Evolutionary conservation across 2,888 invertebrate genomes (phyloP), one percentile per base, ranked within the genome.

Genomic region (Drosophila yooni): DNA sequence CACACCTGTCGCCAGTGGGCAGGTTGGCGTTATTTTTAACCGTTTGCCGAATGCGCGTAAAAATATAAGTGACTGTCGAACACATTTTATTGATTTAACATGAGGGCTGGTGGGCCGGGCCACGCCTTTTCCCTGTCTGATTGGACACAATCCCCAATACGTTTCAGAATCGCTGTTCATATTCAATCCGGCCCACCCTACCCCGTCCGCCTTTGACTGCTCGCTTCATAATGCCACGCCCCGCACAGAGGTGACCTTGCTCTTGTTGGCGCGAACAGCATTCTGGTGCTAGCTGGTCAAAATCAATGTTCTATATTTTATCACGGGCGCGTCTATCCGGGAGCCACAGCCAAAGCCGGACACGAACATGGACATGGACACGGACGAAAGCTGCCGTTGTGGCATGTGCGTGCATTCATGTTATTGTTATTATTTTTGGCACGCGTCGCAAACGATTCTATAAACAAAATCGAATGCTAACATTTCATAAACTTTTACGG

Each of bases 341-440:
- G 29, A 11, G 38, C 51, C 51, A 15, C 33, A 68, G 64, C 29
- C 52, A 53, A 56, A 65, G 50, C 48, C 40, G 60, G 66, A 54
- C 29, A 25, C 31, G 59, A 31, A 29, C n/a, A 27, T 0, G 53
- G 18, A 18, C 54, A 5, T n/a, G 38, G 13, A 54, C 54, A 54
- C 54, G 46, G 46, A 46, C 46, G 29, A 51, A 11, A 33, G 38
- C 25, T 8, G 25, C 33, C 27, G 29, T 33, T 51, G 18, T 53
- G 70, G 62, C 75, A 71, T 73, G 70, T 79, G 74, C 65, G 63
- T 72, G 74, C 53, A 62, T 78, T 65, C 53, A 60, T 69, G 67
- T 70, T 79, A 72, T 77, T 90, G 79, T 76, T 90, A 79, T 87
- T 87, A 88, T 86, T 90, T 88, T 90, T 87, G 90, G 87, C 87